Conservation (phyloP, 2,113 vertebrate species). For the Salvelinus fontinalis region DNA sequence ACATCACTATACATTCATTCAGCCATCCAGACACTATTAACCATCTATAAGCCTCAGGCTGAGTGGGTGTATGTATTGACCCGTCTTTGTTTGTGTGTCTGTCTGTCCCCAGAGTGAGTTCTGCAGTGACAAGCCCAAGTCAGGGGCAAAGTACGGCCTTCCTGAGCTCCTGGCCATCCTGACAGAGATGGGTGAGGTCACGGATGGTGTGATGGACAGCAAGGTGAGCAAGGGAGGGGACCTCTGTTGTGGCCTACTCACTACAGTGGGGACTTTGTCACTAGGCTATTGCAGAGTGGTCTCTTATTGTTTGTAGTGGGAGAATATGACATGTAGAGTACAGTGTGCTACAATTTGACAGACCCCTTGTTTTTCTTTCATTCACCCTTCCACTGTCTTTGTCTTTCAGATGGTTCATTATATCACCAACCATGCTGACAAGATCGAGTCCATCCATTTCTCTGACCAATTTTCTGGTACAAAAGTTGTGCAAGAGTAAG, state of each 20-base stretch:
- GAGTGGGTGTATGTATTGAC: background rate
- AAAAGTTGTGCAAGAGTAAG: conserved; percentile 99
- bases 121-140: conserved; percentile 98
- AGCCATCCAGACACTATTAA: background rate
- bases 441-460: conserved; percentile 98
- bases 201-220: conserved; percentile 95
- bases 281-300: background rate
- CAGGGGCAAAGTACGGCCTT: conserved; percentile 91
- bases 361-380: background rate
- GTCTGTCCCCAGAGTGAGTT: conserved; percentile 87
- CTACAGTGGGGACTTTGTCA: background rate
- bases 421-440: conserved; percentile 93
- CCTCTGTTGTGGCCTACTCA: background rate
- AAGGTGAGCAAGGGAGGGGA: conserved; percentile 77
- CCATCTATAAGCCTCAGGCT: conserved; percentile 1
- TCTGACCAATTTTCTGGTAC: conserved; percentile 99
- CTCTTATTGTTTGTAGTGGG: background rate
- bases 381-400: conserved; percentile 4
- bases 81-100: background rate
- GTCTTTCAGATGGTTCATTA: conserved; percentile 93
- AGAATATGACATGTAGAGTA: background rate
- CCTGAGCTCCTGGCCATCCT: conserved; percentile 91
- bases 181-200: conserved; percentile 98
- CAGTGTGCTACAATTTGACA: background rate
- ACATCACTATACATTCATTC: background rate